These are phyloP conservation scores for Dromiciops gliroides DNA, from an alignment of 2,113 vertebrate genomes.

Conservation along the genomic window DNA sequence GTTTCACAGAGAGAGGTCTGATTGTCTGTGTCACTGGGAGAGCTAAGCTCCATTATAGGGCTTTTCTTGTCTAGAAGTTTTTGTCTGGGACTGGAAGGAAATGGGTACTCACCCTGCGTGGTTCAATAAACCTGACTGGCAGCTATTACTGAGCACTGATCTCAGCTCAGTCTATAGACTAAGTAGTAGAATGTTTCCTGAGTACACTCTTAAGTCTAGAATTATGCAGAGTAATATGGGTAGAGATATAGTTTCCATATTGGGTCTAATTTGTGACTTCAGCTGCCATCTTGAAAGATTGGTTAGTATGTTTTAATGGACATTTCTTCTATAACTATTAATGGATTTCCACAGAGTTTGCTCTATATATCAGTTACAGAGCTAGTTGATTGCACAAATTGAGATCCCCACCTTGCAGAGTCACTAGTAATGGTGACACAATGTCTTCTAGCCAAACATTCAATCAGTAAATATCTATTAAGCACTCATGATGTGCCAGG, in stretches of 20 bases:
- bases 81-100: neutral
- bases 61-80: neutral
- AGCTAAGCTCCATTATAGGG: neutral
- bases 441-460: conserved; percentile 14
- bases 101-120: neutral
- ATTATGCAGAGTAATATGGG: neutral
- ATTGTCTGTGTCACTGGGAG: neutral
- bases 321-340: neutral
- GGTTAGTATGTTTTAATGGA: neutral
- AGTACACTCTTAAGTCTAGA: neutral
- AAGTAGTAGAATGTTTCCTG: neutral
- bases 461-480: neutral
- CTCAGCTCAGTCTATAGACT: neutral
- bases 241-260: neutral
- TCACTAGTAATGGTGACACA: neutral
- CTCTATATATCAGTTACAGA: neutral
- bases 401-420: neutral
- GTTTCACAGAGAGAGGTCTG: neutral
- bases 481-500: neutral
- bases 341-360: neutral
- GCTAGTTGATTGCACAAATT: neutral
- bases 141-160: neutral
- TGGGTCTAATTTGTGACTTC: neutral
- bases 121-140: neutral
- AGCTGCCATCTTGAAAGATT: neutral